These are phyloP conservation scores for Teleiodes luculella DNA, from an alignment of 2,888 invertebrate species.

Conservation along the genomic window DNA sequence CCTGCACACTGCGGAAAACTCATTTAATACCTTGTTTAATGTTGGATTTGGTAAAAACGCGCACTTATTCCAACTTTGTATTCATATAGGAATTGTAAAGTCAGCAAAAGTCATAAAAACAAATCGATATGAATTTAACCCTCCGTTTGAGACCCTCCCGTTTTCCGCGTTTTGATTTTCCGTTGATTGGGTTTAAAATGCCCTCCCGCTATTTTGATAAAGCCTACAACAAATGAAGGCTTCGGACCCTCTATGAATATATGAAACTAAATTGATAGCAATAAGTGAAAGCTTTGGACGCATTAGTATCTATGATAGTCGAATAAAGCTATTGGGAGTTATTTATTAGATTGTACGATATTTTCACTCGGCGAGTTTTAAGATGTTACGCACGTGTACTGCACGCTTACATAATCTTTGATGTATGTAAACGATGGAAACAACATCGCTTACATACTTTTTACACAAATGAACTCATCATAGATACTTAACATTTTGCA, in stretches of 20 bases:
- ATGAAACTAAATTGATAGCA: conserved; percentile 37
- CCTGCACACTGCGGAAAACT: no score
- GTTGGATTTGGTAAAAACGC: background rate
- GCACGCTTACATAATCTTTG: no score
- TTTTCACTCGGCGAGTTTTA: no score
- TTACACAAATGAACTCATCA: no score
- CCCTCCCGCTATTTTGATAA: conserved; percentile 65
- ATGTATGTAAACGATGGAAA: no score
- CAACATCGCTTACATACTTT: no score
- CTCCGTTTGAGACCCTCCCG: conserved; percentile 67
- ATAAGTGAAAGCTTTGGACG: conserved; percentile 19
- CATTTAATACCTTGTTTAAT: background rate
- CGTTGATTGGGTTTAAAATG: conserved; percentile 76
- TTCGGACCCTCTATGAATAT: conserved; percentile 48
- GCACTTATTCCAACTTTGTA: background rate
- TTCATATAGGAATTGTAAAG: conserved; percentile 38
- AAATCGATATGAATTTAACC: conserved; percentile 75
- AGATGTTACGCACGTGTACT: no score
- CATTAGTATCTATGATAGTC: conserved; percentile 1
- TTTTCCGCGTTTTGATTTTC: conserved; percentile 77
- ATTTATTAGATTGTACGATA: background rate
- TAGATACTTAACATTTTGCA: no score
- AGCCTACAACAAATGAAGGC: conserved; percentile 56
- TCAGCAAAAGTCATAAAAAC: conserved; percentile 72
- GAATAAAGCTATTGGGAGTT: background rate